Base-by-base conservation (phyloP, 2,797 vertebrate species). In the Syngnathus rostellatus region DNA sequence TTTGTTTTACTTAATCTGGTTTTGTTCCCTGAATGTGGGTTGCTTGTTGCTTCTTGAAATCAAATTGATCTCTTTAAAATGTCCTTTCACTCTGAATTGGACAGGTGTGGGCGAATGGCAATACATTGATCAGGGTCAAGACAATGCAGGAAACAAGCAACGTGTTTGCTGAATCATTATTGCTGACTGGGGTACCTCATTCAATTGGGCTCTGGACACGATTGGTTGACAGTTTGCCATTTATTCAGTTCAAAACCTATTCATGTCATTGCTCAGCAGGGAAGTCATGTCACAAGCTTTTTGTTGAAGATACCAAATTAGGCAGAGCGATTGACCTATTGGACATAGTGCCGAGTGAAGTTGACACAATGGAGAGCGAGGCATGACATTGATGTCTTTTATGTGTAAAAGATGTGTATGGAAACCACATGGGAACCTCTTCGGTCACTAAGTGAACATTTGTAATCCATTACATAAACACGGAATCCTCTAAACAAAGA, bases 141-240 rank as follows among this genome's bases (percentile, higher is more conserved):
- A 78, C 62, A 73, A 69, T 55, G 64, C 62, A 74, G 43, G 38
- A 67, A 66, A 67, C 41, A 63, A 55, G n/a, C 3, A 0, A 66
- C 65, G 72, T 72, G 71, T 62, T 73, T 70, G 25, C 66, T 64
- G 68, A 75, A 66, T 77, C 58, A 51, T 76, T 71, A 68, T 66
- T 73, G 72, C 76, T 76, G 74, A 80, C 70, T 2, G 1, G 31
- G 58, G 68, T 62, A 11, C 57, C 64, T 72, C 46, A 68, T 58
- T 72, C 55, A 71, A 54, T 58, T 62, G 55, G 69, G 48, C 62
- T 62, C 68, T 51, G 48, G 39, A 11, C 21, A 50, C 54, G 59
- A 76, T 62, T 73, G 69, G 69, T 39, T 51, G 68, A 70, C 55
- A 72, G n/a, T 23, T 67, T 68, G 53, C 54, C 65, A 23, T 31